Evolutionary conservation across 2,888 invertebrate genomes (phyloP).

Genomic region (Coelopa pilipes): DNA sequence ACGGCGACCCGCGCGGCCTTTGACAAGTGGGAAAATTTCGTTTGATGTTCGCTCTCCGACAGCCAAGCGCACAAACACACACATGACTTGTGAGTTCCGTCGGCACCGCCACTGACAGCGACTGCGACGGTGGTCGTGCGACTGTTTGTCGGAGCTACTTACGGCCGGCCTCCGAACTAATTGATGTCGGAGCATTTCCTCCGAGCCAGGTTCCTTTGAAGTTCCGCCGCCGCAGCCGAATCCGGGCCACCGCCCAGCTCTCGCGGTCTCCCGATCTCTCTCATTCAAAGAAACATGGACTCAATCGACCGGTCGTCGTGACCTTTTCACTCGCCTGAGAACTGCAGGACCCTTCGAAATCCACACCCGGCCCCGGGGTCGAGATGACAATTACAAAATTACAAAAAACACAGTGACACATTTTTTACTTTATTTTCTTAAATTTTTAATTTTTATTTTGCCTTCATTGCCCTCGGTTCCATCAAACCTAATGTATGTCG

Average conservation of each 20-base stretch:
- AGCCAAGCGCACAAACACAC: too few relatives aligned
- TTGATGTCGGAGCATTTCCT: slow-evolving; percentile 2
- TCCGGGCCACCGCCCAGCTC: background rate
- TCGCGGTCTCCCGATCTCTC: background rate
- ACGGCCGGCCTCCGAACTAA: background rate
- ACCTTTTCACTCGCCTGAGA: too few relatives aligned
- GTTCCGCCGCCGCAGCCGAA: slow-evolving; percentile 1
- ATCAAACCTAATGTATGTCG: slow-evolving; percentile 48
- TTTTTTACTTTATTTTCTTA: too few relatives aligned
- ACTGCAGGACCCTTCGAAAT: too few relatives aligned
- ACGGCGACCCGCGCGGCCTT: slow-evolving; percentile 38
- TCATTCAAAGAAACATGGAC: too few relatives aligned
- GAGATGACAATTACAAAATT: too few relatives aligned
- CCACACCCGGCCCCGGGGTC: too few relatives aligned
- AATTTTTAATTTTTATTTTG: background rate
- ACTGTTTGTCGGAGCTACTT: slow-evolving; percentile 1
- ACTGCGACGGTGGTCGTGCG: slow-evolving; percentile 29
- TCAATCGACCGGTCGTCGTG: too few relatives aligned
- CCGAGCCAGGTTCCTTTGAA: slow-evolving; percentile 21
- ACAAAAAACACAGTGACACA: too few relatives aligned
- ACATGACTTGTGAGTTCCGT: too few relatives aligned
- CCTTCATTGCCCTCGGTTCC: slow-evolving; percentile 46
- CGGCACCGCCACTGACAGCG: too few relatives aligned
- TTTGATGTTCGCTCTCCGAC: slow-evolving; percentile 42
- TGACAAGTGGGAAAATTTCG: slow-evolving; percentile 44